phyloP scores from a whole-genome alignment of 1,140 invertebrate species.

The Zaprionus lachaisei region DNA sequence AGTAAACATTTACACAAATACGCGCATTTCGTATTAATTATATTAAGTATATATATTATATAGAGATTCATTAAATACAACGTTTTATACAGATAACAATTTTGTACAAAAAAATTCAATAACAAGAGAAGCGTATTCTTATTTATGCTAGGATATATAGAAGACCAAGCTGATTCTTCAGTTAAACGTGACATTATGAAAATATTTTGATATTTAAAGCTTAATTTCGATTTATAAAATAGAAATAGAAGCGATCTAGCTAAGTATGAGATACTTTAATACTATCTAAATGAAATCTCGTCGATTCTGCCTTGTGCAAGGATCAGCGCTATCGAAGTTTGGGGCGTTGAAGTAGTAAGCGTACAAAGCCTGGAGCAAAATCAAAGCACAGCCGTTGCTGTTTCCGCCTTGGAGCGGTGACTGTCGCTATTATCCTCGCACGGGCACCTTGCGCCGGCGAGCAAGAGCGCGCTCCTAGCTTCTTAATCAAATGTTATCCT shows the following conservation, averaged over 20 bases:
- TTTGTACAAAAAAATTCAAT: conserved; percentile 65
- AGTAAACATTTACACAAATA: conserved; percentile 59
- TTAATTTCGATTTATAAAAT: neutral
- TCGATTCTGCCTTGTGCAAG: neutral
- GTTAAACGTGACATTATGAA: neutral
- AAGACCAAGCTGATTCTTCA: conserved; percentile 43
- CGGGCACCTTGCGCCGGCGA: conserved; percentile 71
- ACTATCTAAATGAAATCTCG: conserved; percentile 17
- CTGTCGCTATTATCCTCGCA: conserved; percentile 76
- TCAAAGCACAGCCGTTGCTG: conserved; percentile 54
- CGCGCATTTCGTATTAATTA: conserved; percentile 55
- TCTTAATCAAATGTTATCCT: conserved; percentile 87
- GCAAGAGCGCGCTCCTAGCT: conserved; percentile 76
- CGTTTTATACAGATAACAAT: conserved; percentile 72
- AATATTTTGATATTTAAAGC: neutral
- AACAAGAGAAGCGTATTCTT: conserved; percentile 69
- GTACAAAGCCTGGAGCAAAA: conserved; percentile 57
- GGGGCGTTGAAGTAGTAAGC: conserved; percentile 38
- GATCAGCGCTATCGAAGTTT: neutral
- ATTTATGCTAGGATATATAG: conserved; percentile 46
- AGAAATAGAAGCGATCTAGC: neutral
- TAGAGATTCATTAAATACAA: conserved; percentile 71
- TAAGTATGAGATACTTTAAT: conserved; percentile 1
- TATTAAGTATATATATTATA: conserved; percentile 60
- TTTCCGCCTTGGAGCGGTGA: conserved; percentile 44